Percentiles rank a stretch among this genome's conserved stretches.
These are phyloP conservation scores for Euphydryas editha DNA, from an alignment of 2,888 invertebrate genomes.

Conservation along the genomic window DNA sequence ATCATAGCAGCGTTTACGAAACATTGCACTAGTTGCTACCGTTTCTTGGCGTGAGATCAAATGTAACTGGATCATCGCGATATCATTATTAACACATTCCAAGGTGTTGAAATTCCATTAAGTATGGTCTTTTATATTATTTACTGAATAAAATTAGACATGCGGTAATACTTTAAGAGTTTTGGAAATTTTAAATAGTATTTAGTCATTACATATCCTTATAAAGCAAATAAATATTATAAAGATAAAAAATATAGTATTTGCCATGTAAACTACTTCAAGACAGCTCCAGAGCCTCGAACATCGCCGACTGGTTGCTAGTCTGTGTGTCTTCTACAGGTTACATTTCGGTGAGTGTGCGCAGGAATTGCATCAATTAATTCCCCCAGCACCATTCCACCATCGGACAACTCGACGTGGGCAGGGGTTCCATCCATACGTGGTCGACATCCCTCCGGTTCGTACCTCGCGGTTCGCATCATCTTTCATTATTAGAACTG, in stretches of 20 bases:
- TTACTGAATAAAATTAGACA: neutral
- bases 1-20: constrained; percentile 17
- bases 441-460: too few relatives aligned
- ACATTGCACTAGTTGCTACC: constrained; percentile 20
- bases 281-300: too few relatives aligned
- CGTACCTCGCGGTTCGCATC: too few relatives aligned
- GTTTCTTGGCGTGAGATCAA: constrained; percentile 30
- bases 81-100: constrained; percentile 17
- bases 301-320: too few relatives aligned
- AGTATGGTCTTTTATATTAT: neutral
- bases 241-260: neutral
- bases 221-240: neutral
- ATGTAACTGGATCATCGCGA: constrained; percentile 20
- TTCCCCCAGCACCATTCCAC: too few relatives aligned
- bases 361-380: too few relatives aligned
- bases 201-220: neutral
- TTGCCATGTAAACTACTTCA: neutral
- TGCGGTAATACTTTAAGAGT: neutral
- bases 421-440: too few relatives aligned
- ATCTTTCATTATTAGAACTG: too few relatives aligned
- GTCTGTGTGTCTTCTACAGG: too few relatives aligned
- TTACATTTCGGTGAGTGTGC: too few relatives aligned
- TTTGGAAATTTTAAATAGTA: neutral
- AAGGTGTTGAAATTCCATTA: constrained; percentile 2
- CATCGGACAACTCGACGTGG: too few relatives aligned